Conservation (phyloP, 2,113 vertebrate genomes). For the Xenopus borealis region DNA sequence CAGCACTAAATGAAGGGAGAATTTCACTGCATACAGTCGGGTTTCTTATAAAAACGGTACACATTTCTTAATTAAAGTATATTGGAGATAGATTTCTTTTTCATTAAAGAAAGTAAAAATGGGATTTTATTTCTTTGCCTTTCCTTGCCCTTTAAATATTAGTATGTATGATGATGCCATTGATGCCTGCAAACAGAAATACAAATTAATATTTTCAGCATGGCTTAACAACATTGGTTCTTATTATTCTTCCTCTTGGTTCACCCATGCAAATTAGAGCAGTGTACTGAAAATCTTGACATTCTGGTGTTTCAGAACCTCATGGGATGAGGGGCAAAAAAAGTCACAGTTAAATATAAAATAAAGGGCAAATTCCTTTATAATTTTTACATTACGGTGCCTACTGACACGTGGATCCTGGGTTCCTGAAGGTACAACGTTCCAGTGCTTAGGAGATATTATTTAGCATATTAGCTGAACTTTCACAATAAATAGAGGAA, state of each 20-base stretch:
- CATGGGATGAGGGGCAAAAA: conserved; percentile 7
- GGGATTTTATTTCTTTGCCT: too few species aligned
- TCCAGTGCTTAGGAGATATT: background rate
- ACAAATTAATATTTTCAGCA: conserved; percentile 47
- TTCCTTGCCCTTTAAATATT: conserved; percentile 21
- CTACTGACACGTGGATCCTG: background rate
- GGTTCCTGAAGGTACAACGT: background rate
- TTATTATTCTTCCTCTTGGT: conserved; percentile 34
- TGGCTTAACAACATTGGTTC: conserved; percentile 46
- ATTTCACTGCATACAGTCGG: too few species aligned
- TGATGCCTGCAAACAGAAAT: conserved; percentile 45
- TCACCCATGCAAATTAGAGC: conserved; percentile 40
- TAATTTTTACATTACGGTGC: conserved; percentile 4
- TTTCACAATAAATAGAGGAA: background rate
- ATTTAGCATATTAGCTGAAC: background rate
- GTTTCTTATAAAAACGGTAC: too few species aligned
- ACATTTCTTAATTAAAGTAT: too few species aligned
- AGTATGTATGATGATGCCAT: conserved; percentile 47
- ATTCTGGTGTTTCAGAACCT: conserved; percentile 18
- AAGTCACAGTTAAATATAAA: conserved; percentile 14
- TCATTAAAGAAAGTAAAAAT: too few species aligned
- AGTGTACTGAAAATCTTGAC: conserved; percentile 34
- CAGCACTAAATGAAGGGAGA: too few species aligned
- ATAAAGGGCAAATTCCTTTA: background rate
- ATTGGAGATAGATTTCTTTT: too few species aligned